Percentiles rank a stretch among this genome's conserved stretches.
phyloP scores from a whole-genome alignment of 2,888 invertebrate species.

The Drosophila aldrichi region DNA sequence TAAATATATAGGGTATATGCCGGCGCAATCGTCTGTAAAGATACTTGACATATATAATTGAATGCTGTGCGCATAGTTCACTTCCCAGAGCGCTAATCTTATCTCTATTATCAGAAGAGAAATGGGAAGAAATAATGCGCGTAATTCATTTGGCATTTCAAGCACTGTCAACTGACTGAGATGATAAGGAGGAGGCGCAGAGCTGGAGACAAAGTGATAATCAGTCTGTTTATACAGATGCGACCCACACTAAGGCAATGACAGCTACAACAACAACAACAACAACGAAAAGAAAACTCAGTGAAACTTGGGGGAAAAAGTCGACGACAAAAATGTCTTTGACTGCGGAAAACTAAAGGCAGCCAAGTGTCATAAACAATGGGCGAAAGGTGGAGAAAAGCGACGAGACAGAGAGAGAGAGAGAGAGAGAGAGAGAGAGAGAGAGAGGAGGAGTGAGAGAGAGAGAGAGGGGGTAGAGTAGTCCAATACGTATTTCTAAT shows the following conservation, averaged over 20 bases:
- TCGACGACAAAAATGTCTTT: conserved; percentile 71
- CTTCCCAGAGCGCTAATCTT: conserved; percentile 27
- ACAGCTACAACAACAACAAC: conserved; percentile 6
- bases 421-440: neutral
- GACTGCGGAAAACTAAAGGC: conserved; percentile 75
- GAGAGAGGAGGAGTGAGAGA: neutral
- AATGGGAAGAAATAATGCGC: conserved; percentile 6
- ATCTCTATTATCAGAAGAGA: conserved; percentile 23
- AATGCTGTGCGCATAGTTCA: conserved; percentile 11
- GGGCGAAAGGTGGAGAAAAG: conserved; percentile 78
- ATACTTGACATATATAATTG: conserved; percentile 21
- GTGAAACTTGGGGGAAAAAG: conserved; percentile 79
- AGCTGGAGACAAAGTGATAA: conserved; percentile 46
- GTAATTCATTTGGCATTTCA: conserved; percentile 71
- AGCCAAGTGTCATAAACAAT: conserved; percentile 79
- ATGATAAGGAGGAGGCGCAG: conserved; percentile 32
- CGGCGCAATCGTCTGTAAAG: neutral
- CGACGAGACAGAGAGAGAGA: conserved; percentile 15
- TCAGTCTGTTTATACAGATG: conserved; percentile 62
- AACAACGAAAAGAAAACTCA: conserved; percentile 67
- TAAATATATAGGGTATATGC: neutral
- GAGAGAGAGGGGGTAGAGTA: neutral
- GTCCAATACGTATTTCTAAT: conserved; percentile 31
- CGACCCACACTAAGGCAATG: conserved; percentile 59
- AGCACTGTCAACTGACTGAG: conserved; percentile 50